These are phyloP conservation scores for Chitala chitala DNA, from an alignment of 2,113 vertebrate genomes.

Conservation along the genomic window DNA sequence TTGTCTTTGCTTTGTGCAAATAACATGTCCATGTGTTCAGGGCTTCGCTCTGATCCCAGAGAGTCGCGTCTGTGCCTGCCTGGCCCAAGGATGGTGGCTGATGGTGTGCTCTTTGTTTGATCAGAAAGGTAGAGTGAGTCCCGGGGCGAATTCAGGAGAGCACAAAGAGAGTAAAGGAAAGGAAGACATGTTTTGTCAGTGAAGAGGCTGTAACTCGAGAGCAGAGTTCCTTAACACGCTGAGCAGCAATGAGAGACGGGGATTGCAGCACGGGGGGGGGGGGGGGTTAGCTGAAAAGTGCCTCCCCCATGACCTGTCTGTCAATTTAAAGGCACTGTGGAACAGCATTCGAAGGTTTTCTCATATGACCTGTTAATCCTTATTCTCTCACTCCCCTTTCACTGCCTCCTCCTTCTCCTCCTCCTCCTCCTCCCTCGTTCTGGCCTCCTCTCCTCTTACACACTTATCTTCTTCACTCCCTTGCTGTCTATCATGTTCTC, in stretches of 20 bases:
- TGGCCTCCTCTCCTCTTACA: not conserved
- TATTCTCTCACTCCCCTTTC: conserved; percentile 9
- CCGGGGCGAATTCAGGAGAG: conserved; percentile 49
- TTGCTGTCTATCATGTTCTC: not conserved
- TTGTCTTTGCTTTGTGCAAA: conserved; percentile 28
- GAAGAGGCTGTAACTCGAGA: conserved; percentile 59
- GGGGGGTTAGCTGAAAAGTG: conserved; percentile 35
- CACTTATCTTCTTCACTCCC: not conserved
- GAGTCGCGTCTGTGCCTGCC: conserved; percentile 30
- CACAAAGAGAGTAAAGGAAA: conserved; percentile 50
- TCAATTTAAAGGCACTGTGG: conserved; percentile 33
- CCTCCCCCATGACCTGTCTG: conserved; percentile 60
- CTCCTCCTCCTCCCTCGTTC: not conserved
- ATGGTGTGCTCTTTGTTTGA: conserved; percentile 57
- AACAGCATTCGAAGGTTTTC: conserved; percentile 34
- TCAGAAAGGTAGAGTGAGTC: conserved; percentile 67
- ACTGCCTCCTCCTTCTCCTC: conserved; percentile 14
- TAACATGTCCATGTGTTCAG: conserved; percentile 46
- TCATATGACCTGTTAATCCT: conserved; percentile 41
- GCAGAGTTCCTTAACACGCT: conserved; percentile 52
- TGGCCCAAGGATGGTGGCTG: conserved; percentile 22
- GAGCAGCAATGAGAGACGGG: conserved; percentile 51
- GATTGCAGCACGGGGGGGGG: conserved; percentile 23
- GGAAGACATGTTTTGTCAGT: conserved; percentile 57
- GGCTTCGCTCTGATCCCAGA: conserved; percentile 39